These are phyloP conservation scores for Acinonyx jubatus DNA, from an alignment of 2,113 vertebrate genomes.

Conservation along the genomic window DNA sequence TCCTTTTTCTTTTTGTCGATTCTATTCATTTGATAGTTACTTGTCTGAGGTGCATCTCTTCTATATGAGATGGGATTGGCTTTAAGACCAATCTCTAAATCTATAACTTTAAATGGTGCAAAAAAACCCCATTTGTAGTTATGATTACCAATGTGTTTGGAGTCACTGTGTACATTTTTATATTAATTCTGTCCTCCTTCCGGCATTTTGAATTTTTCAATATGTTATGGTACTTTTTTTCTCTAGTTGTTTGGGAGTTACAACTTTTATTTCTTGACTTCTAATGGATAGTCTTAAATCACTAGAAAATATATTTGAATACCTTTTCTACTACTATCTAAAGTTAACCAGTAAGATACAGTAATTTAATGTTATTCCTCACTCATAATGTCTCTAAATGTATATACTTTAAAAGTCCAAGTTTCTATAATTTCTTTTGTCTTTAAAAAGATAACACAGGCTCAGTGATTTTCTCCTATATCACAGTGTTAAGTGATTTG, in stretches of 20 bases:
- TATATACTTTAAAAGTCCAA: neutral
- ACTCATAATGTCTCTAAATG: neutral
- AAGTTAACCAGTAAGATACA: neutral
- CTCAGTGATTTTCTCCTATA: neutral
- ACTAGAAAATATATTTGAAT: neutral
- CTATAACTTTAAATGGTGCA: neutral
- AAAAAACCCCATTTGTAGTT: neutral
- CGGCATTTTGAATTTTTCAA: neutral
- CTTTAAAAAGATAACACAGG: neutral
- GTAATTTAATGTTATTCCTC: neutral
- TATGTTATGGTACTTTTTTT: neutral
- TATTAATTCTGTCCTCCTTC: neutral
- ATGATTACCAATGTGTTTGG: neutral
- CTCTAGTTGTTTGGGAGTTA: neutral
- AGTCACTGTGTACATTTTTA: neutral
- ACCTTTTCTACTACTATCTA: neutral
- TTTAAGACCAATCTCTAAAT: neutral
- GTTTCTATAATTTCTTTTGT: slow-evolving; percentile 5
- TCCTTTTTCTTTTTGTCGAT: neutral
- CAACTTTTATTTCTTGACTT: neutral
- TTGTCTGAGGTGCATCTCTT: neutral
- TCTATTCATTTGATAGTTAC: neutral
- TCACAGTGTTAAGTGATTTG: neutral
- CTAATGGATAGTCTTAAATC: neutral
- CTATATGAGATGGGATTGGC: neutral